A percentile compares a stretch with the other conserved stretches of the same genome.
phyloP scores from a whole-genome alignment of 2,888 invertebrate species.

The Gymnoscelis rufifasciata region DNA sequence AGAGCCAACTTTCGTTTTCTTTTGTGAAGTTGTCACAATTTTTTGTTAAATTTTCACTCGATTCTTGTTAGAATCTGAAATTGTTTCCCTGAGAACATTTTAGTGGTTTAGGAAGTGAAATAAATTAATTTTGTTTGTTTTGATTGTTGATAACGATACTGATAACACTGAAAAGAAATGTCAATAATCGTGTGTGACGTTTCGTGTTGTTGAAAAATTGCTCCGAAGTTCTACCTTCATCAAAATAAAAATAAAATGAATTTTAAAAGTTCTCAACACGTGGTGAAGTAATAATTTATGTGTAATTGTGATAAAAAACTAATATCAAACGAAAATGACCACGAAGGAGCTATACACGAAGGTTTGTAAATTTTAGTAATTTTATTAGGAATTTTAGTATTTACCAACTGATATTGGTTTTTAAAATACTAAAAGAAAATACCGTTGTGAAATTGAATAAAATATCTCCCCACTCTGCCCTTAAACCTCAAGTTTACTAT shows the following conservation, averaged over 20 bases:
- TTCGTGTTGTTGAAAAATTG: conserved; percentile 59
- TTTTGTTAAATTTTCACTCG: conserved; percentile 48
- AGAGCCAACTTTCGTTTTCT: conserved; percentile 58
- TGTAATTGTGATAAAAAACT: conserved; percentile 27
- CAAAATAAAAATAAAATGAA: conserved; percentile 56
- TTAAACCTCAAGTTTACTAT: too few relatives aligned
- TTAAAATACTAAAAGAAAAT: too few relatives aligned
- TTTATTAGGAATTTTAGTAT: too few relatives aligned
- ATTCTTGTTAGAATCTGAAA: conserved; percentile 48
- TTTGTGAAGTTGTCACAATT: conserved; percentile 42
- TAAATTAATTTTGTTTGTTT: conserved; percentile 25
- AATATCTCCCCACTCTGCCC: too few relatives aligned
- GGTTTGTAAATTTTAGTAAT: conserved; percentile 41
- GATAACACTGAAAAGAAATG: conserved; percentile 57
- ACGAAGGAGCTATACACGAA: conserved; percentile 76
- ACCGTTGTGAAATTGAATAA: too few relatives aligned
- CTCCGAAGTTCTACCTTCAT: conserved; percentile 62
- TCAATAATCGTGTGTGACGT: conserved; percentile 68
- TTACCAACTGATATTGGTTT: too few relatives aligned
- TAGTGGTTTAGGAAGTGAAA: conserved; percentile 30
- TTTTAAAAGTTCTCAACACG: conserved; percentile 53
- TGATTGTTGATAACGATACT: conserved; percentile 35
- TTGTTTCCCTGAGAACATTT: conserved; percentile 47
- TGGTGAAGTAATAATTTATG: conserved; percentile 56
- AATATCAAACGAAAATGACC: conserved; percentile 52